These are phyloP conservation scores for Macaca nemestrina DNA, from an alignment of 2,113 vertebrate species.

Conservation along the genomic window DNA sequence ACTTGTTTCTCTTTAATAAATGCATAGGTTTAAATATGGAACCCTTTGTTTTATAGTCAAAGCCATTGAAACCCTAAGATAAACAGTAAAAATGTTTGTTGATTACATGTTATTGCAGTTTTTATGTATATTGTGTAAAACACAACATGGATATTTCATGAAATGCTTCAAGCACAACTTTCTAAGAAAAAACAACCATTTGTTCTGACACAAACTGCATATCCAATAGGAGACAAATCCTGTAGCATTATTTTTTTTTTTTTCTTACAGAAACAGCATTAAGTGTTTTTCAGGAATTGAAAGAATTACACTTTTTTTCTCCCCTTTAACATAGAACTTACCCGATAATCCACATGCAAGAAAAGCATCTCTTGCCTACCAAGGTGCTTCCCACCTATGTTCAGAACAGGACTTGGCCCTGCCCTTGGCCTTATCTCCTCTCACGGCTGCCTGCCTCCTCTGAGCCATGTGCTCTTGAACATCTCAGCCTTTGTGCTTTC, in stretches of 20 bases:
- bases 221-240: neutral
- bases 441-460: neutral
- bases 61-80: neutral
- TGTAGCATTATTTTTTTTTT: neutral
- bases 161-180: neutral
- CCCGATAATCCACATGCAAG: neutral
- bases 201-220: neutral
- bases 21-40: neutral
- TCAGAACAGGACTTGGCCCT: neutral
- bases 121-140: neutral
- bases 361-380: neutral
- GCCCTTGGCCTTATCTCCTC: neutral
- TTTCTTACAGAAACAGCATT: neutral
- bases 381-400: neutral
- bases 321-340: neutral
- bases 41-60: neutral
- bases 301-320: neutral
- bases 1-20: constrained; percentile 20
- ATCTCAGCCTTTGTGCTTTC: neutral
- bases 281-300: neutral
- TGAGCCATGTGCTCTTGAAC: neutral
- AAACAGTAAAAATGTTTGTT: constrained; percentile 31
- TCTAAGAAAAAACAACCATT: neutral
- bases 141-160: neutral
- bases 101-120: neutral